Percentiles rank a stretch among this genome's conserved stretches.
Conservation (phyloP, 2,888 invertebrate genomes). For the Lysandra coridon region DNA sequence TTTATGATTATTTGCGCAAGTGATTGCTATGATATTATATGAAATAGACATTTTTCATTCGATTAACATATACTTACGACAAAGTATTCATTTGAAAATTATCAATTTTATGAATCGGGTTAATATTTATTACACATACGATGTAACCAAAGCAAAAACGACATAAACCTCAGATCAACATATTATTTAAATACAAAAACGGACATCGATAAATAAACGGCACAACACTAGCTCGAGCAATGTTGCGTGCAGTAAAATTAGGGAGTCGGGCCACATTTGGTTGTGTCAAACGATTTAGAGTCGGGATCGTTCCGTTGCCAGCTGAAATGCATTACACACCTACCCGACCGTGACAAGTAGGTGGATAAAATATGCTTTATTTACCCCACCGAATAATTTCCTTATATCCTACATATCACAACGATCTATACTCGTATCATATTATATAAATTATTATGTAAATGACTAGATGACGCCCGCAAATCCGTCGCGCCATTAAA, state of each 20-base stretch:
- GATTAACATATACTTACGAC: too few species aligned
- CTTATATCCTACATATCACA: too few species aligned
- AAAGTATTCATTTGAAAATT: too few species aligned
- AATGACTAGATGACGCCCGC: too few species aligned
- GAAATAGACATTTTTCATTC: too few species aligned
- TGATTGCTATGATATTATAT: too few species aligned
- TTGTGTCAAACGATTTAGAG: constrained; percentile 48
- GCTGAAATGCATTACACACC: constrained; percentile 33
- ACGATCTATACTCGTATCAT: too few species aligned
- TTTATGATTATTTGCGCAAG: background rate
- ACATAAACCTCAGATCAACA: background rate
- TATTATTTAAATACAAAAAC: background rate
- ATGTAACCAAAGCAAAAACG: background rate
- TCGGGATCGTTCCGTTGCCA: constrained; percentile 39
- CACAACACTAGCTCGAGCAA: constrained; percentile 45
- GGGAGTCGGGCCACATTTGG: constrained; percentile 61
- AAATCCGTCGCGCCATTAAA: too few species aligned
- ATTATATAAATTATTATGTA: too few species aligned
- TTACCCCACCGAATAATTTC: background rate
- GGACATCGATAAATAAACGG: constrained; percentile 18
- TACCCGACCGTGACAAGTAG: constrained; percentile 22
- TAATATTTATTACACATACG: too few species aligned
- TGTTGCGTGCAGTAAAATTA: constrained; percentile 66
- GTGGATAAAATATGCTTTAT: constrained; percentile 20
- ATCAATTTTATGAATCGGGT: too few species aligned